Percentiles rank a stretch among this genome's conserved stretches.
phyloP scores from a whole-genome alignment of 1,140 invertebrate species.

The Drosophila pectinifera region DNA sequence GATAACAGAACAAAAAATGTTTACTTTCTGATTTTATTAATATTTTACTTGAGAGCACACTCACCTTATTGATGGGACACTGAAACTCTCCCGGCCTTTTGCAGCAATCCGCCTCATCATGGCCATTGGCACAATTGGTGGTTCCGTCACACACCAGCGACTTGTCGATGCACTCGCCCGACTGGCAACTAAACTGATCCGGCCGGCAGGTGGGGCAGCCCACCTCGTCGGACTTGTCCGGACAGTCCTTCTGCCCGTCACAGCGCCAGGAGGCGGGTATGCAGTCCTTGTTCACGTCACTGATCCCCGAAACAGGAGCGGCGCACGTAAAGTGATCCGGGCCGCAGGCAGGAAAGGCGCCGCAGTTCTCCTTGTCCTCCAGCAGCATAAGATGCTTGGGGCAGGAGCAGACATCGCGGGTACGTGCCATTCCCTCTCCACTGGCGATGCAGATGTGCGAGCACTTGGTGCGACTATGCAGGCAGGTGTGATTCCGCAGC shows the following conservation, averaged over 20 bases:
- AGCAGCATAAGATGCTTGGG: constrained; percentile 90
- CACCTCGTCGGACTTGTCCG: constrained; percentile 92
- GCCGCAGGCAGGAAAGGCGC: constrained; percentile 90
- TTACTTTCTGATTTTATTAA: background rate
- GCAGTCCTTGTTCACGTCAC: constrained; percentile 88
- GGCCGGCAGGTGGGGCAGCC: constrained; percentile 88
- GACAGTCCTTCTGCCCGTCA: constrained; percentile 88
- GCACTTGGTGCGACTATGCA: constrained; percentile 79
- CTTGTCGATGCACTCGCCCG: constrained; percentile 91
- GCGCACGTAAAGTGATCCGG: constrained; percentile 92
- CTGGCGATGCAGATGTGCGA: constrained; percentile 89
- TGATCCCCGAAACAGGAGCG: constrained; percentile 71
- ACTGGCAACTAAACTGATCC: constrained; percentile 90
- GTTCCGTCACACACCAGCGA: constrained; percentile 90
- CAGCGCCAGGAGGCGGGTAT: constrained; percentile 92
- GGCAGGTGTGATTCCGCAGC: constrained; percentile 79
- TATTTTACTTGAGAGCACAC: background rate
- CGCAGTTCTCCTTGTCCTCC: constrained; percentile 89
- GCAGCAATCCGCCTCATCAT: constrained; percentile 89
- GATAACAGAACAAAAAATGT: too few species aligned
- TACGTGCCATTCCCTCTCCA: constrained; percentile 85
- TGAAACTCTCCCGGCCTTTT: constrained; percentile 88
- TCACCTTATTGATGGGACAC: constrained; percentile 86
- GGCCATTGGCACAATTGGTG: constrained; percentile 89
- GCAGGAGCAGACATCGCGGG: constrained; percentile 89